Base-by-base conservation (phyloP, 2,113 vertebrate species). In the Mus spicilegus region DNA sequence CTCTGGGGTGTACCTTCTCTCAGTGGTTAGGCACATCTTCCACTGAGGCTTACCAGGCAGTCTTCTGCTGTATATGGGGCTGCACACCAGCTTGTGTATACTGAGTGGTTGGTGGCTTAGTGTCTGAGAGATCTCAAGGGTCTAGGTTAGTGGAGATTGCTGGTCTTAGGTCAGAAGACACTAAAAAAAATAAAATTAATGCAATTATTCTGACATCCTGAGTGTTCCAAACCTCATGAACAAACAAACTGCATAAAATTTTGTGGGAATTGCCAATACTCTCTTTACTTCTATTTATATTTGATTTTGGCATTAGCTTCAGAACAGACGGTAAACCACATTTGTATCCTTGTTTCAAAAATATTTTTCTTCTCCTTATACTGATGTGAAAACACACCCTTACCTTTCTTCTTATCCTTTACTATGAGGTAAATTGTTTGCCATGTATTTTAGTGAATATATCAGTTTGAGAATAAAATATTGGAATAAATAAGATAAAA, bases 261-360 rank as follows among this genome's bases (percentile, higher is more conserved):
- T 7, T 39, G 8, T 39, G 33, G 10, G 17, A 56, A 76, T n/a
- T 61, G 54, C 7, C 65, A 56, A 1, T 30, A 20, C 65, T 89
- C 61, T 72, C 12, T 39, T 56, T 78, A 67, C 11, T 78, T 24
- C 20, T 94, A 4, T 89, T 92, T 75, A 67, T 61, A 63, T 58
- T 75, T 51, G 22, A 7, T 51, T 54, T 84, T 94, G 89, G 49
- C 72, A 73, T 46, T 81, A 54, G 17, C 2, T 93, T 89, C 22
- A 69, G 36, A 92, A 56, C 69, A 91, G 33, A 91, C 76, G 61
- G 36, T 36, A 63, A 89, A 76, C 80, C 51, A 65, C 86, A 86
- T 90, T 46, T 20, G 2, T 42, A 5, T 80, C n/a, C 78, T 81
- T 54, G 7, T 65, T 95, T 95, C 20, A 20, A 56, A 93, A 93